Conservation (phyloP, 2,888 invertebrate species). For the Polymixis lichenea region DNA sequence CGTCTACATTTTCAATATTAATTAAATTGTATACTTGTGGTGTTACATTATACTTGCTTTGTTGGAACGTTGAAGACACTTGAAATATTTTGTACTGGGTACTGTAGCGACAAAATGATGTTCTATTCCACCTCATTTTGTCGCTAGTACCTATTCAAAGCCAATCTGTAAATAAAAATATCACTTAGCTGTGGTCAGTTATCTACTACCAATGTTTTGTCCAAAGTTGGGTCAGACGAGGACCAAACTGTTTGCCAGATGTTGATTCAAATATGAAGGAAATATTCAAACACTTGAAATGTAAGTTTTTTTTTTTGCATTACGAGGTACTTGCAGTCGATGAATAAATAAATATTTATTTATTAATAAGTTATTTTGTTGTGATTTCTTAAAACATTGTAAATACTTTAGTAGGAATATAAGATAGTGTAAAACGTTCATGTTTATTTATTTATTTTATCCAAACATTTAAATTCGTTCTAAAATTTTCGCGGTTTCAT, state of each 20-base stretch:
- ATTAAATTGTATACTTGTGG: constrained; percentile 24
- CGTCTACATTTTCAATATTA: constrained; percentile 32
- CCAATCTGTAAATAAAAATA: constrained; percentile 22
- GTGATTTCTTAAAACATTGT: constrained; percentile 82
- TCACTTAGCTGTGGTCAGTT: constrained; percentile 12
- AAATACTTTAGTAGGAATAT: constrained; percentile 73
- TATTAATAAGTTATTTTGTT: constrained; percentile 87
- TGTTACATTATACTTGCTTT: constrained; percentile 17
- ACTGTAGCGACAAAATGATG: constrained; percentile 51
- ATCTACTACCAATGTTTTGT: constrained; percentile 12
- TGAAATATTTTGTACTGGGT: constrained; percentile 3
- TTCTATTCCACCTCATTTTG: constrained; percentile 34
- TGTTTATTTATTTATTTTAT: constrained; percentile 62
- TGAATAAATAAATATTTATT: constrained; percentile 76
- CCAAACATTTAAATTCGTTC: constrained; percentile 47
- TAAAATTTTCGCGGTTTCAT: constrained; percentile 12
- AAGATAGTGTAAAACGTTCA: constrained; percentile 72
- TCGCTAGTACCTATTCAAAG: constrained; percentile 22
- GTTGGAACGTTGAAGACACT: constrained; percentile 8
- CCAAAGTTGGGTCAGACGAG: constrained; percentile 26
- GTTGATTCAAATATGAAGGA: constrained; percentile 14
- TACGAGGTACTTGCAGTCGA: constrained; percentile 38
- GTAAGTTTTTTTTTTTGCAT: constrained; percentile 42
- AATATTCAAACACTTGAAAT: constrained; percentile 25
- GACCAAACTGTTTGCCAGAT: constrained; percentile 22